Conservation (phyloP, 2,113 vertebrate genomes). For the Sminthopsis crassicaudata region DNA sequence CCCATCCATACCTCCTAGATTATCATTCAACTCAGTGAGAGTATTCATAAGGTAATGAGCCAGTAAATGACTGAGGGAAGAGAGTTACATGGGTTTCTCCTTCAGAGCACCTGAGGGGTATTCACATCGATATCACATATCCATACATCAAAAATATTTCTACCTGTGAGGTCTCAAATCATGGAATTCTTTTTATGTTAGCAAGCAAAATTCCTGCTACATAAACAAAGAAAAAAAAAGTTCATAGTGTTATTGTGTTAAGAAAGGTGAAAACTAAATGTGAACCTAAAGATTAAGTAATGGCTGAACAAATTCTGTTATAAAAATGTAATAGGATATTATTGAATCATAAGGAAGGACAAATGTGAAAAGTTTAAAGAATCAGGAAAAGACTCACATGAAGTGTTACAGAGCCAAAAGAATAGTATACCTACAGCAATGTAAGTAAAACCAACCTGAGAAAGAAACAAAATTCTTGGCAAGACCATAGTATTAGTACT, state of each 20-base stretch:
- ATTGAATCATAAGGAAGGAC: not conserved
- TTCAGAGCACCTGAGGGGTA: not conserved
- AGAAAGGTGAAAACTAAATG: not conserved
- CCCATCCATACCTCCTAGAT: not conserved
- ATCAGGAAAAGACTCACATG: not conserved
- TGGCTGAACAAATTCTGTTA: not conserved
- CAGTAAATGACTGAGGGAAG: not conserved
- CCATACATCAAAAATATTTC: not conserved
- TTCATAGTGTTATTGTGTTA: not conserved
- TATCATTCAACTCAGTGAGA: not conserved
- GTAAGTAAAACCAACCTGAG: not conserved
- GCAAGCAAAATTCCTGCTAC: not conserved
- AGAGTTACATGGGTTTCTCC: not conserved
- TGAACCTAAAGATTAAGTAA: not conserved
- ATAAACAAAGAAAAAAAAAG: not conserved
- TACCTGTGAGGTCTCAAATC: not conserved
- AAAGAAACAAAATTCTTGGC: not conserved
- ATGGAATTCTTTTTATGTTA: not conserved
- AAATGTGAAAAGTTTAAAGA: not conserved
- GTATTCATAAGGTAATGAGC: not conserved
- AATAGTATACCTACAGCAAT: not conserved
- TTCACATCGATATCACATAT: not conserved
- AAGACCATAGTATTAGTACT: not conserved
- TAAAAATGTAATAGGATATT: not conserved
- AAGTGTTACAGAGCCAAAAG: not conserved